Evolutionary conservation across 2,797 vertebrate species (phyloP).

Genomic region (Gallinago stenura): DNA sequence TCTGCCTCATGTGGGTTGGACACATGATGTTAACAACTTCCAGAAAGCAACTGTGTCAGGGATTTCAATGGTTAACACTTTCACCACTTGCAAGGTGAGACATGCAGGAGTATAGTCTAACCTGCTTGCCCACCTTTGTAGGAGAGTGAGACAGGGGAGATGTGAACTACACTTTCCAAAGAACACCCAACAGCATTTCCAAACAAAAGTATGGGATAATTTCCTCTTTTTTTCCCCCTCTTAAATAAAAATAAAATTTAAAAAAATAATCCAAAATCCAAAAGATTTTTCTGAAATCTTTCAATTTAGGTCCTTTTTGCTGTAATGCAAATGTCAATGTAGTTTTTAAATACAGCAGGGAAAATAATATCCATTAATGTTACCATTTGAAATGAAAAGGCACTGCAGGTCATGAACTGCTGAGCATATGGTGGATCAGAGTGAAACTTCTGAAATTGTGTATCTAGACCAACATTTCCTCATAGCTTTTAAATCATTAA

Average conservation of each 20-base stretch:
- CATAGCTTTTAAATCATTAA: not conserved
- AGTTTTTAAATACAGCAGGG: not conserved
- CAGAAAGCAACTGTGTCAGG: not conserved
- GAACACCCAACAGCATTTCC: not conserved
- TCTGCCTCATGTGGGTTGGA: not conserved
- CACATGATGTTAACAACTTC: not conserved
- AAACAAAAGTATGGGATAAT: not conserved
- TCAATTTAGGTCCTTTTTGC: not conserved
- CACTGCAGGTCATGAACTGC: not conserved
- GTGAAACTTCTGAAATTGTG: not conserved
- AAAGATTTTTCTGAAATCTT: not conserved
- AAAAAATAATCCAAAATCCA: too few species aligned
- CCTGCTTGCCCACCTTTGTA: not conserved
- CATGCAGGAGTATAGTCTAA: not conserved
- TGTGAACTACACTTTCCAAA: not conserved
- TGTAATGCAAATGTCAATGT: not conserved
- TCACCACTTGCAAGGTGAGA: not conserved
- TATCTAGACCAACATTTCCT: not conserved
- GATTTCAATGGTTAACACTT: not conserved
- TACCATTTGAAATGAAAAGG: not conserved
- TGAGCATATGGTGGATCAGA: not conserved
- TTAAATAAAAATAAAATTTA: not conserved
- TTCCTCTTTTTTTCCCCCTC: not conserved
- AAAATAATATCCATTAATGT: not conserved
- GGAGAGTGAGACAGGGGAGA: not conserved